Percentiles rank a stretch among this genome's conserved stretches.
Evolutionary conservation across 2,888 invertebrate genomes (phyloP).

Genomic region (Volucella zonaria): DNA sequence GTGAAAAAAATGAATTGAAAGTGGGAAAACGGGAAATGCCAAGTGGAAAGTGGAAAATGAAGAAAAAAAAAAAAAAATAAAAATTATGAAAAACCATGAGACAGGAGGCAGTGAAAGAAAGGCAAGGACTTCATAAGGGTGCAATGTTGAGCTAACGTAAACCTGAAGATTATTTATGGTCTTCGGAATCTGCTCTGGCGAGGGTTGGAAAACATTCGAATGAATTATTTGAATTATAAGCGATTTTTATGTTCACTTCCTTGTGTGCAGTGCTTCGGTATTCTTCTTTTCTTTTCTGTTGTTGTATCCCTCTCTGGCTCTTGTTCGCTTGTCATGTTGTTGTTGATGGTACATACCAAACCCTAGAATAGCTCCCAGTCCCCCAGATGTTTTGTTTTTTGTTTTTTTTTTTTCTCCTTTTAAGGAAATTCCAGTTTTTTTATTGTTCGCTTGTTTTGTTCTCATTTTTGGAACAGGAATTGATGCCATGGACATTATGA

Average conservation of each 20-base stretch:
- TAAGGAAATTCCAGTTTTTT: conserved; percentile 30
- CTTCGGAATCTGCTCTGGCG: conserved; percentile 64
- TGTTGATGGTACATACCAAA: neutral
- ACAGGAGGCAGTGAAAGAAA: conserved; percentile 16
- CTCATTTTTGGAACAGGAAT: conserved; percentile 60
- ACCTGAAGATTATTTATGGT: conserved; percentile 73
- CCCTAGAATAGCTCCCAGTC: no score
- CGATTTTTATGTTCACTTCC: conserved; percentile 71
- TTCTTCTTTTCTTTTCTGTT: conserved; percentile 17
- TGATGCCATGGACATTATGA: conserved; percentile 74
- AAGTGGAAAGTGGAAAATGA: no score
- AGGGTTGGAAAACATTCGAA: conserved; percentile 67
- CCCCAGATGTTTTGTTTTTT: neutral
- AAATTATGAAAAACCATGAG: neutral
- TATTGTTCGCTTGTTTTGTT: conserved; percentile 51
- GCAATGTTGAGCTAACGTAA: conserved; percentile 69
- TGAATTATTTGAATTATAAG: conserved; percentile 74
- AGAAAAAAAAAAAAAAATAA: conserved; percentile 6
- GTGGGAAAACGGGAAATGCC: neutral
- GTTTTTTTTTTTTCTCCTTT: conserved; percentile 17
- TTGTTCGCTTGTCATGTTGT: conserved; percentile 6
- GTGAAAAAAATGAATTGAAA: conserved; percentile 31
- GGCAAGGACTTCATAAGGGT: conserved; percentile 52
- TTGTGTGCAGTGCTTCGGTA: neutral
- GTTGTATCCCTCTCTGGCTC: neutral